Conservation (phyloP, 2,888 invertebrate genomes). For the Osedax frankpressi region DNA sequence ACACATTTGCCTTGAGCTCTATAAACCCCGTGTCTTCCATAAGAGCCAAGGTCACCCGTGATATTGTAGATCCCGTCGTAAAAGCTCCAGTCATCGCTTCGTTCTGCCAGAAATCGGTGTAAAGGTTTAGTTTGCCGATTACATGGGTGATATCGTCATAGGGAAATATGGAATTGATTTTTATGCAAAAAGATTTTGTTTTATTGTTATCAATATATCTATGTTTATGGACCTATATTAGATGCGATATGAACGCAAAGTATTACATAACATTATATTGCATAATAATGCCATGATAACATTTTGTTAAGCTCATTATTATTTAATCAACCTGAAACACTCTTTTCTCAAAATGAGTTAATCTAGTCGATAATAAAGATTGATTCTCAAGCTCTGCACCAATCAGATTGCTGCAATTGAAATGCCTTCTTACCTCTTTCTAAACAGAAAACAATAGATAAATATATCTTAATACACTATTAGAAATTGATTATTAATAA, state of each 20-base stretch:
- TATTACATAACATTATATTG: too few species aligned
- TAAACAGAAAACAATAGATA: conserved; percentile 19
- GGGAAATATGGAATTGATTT: too few species aligned
- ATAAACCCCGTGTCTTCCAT: conserved; percentile 30
- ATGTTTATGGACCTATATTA: too few species aligned
- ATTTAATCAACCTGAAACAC: conserved; percentile 89
- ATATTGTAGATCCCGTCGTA: conserved; percentile 29
- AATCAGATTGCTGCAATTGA: conserved; percentile 69
- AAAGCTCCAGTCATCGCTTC: conserved; percentile 31
- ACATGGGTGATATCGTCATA: too few species aligned
- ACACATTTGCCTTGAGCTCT: too few species aligned
- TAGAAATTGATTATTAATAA: not conserved
- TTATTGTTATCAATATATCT: too few species aligned
- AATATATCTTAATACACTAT: not conserved
- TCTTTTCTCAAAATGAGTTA: conserved; percentile 98
- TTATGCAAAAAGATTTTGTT: too few species aligned
- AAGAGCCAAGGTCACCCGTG: conserved; percentile 28
- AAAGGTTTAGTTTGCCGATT: too few species aligned
- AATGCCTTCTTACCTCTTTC: conserved; percentile 71
- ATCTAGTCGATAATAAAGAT: conserved; percentile 81
- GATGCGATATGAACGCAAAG: too few species aligned
- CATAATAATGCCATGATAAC: too few species aligned
- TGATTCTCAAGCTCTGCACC: conserved; percentile 95
- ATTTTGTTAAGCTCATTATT: too few species aligned
- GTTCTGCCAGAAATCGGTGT: conserved; percentile 27